Evolutionary conservation across 2,888 invertebrate genomes (phyloP), one percentile per base, ranked within the genome.

Genomic region (Trichogramma evanescens): DNA sequence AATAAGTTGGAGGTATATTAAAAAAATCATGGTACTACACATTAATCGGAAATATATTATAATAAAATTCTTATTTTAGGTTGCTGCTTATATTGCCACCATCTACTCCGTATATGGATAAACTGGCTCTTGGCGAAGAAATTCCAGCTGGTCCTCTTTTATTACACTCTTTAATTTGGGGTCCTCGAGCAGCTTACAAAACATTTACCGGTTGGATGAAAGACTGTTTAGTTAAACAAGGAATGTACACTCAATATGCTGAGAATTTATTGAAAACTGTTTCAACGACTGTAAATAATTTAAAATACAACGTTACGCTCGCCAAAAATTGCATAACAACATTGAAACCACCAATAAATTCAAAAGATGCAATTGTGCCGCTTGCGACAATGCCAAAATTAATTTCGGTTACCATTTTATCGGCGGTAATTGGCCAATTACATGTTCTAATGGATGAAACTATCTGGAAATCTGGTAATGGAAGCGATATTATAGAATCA

Each of bases 141-240:
- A 82, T 86, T 3, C 82, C 89, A 41, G 86, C 89, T 6, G 83
- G 86, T 0, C 86, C 89, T 3, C 79, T 87, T 69, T 81, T 91
- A 10, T 80, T 95, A 48, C 91, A 95, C 79, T 91, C 93, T 0
- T 80, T 95, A 6, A 81, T 95, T 7, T 95, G 95, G 95, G 91
- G 92, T 5, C 91, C 95, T 5, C 82, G 95, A 50, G 87, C 92
- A 1, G 87, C 87, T 44, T 89, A 91, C 75, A 91, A 93, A 78
- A 86, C 89, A 5, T 92, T 91, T 77, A 87, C 87, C 69, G 87
- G 90, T 48, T 95, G 95, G 90, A 84, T 94, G 70, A 94, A 94
- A 74, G 95, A 95, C 74, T 92, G 91, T 58, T 82, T 95, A 2
- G 91, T 93, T 5, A 93, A 92, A 71, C 93, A 94, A 80, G 93